Evolutionary conservation across 1,140 invertebrate genomes (phyloP).

Genomic region (Brachionus koreanus): DNA sequence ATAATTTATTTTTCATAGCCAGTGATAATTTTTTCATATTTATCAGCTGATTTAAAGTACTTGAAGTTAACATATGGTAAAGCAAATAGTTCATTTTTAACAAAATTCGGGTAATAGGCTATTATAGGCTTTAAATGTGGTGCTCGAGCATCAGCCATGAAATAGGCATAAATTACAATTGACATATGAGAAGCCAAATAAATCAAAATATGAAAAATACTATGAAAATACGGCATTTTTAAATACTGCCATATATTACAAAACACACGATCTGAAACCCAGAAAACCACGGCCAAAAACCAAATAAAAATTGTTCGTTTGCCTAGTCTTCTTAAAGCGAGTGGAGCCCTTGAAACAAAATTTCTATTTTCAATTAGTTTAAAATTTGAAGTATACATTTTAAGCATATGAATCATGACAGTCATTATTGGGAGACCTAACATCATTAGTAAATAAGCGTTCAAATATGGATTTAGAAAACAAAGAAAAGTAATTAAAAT

Average conservation of each 20-base stretch:
- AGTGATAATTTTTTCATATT: background rate
- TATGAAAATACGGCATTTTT: conserved; percentile 74
- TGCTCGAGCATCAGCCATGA: conserved; percentile 65
- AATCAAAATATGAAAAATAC: conserved; percentile 74
- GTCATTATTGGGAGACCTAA: conserved; percentile 67
- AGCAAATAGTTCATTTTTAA: background rate
- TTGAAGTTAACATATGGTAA: conserved; percentile 25
- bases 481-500: conserved; percentile 18
- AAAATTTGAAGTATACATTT: conserved; percentile 59
- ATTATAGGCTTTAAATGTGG: background rate
- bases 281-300: conserved; percentile 68
- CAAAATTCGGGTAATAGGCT: conserved; percentile 8
- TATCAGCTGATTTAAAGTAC: background rate
- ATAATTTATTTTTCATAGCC: background rate
- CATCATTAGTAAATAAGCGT: conserved; percentile 66
- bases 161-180: conserved; percentile 72
- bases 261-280: conserved; percentile 71
- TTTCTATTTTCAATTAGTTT: background rate
- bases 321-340: conserved; percentile 66
- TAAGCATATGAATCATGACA: conserved; percentile 67
- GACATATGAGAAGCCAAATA: conserved; percentile 72
- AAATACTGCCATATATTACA: conserved; percentile 72
- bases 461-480: background rate
- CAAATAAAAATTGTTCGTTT: conserved; percentile 66
- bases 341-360: conserved; percentile 63